Evolutionary conservation across 2,113 vertebrate genomes (phyloP).

Genomic region (Coracopsis vasa): DNA sequence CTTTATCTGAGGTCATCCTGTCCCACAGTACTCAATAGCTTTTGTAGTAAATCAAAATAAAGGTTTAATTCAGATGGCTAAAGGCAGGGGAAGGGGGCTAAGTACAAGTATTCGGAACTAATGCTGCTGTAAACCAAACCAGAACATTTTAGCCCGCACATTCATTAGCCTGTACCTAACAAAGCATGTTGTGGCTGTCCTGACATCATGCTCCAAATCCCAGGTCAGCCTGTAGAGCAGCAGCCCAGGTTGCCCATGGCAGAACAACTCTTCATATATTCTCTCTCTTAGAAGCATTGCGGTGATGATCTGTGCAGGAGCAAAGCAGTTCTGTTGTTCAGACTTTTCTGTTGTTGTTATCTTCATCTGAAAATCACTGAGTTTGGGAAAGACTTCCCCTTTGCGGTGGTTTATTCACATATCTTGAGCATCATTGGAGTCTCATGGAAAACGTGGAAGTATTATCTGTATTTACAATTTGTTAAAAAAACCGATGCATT

Average conservation of each 20-base stretch:
- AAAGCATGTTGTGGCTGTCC: neutral
- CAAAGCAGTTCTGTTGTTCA: neutral
- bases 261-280: neutral
- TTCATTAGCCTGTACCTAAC: neutral
- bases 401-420: fast-evolving
- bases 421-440: neutral
- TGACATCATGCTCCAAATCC: neutral
- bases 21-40: neutral
- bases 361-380: neutral
- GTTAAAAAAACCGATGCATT: neutral
- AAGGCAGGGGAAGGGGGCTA: neutral
- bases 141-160: neutral
- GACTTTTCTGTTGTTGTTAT: neutral
- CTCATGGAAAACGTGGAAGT: neutral
- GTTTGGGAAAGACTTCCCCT: neutral
- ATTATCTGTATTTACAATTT: neutral
- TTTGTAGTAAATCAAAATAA: neutral
- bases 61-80: neutral
- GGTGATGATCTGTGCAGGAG: neutral
- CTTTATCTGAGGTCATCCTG: neutral
- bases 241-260: neutral
- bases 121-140: neutral
- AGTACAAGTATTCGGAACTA: neutral
- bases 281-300: neutral
- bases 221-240: neutral